phyloP scores from a whole-genome alignment of 2,888 invertebrate species.

The Theretra japonica region DNA sequence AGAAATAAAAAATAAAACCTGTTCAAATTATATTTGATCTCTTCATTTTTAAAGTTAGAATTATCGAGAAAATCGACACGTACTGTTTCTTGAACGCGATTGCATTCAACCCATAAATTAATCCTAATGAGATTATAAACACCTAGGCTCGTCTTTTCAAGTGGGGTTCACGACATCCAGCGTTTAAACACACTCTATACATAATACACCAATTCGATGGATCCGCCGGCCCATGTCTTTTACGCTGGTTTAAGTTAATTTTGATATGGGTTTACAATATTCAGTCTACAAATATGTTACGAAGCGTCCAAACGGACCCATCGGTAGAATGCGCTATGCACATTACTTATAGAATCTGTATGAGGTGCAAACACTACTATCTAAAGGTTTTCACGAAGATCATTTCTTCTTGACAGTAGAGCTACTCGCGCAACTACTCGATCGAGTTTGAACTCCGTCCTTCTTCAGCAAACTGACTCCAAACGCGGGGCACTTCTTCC shows the following conservation, averaged over 20 bases:
- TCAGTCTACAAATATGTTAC: constrained; percentile 43
- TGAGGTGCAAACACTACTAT: constrained; percentile 47
- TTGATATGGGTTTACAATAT: constrained; percentile 71
- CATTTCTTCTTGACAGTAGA: constrained; percentile 82
- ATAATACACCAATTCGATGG: constrained; percentile 24
- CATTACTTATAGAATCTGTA: constrained; percentile 47
- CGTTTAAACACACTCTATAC: constrained; percentile 42
- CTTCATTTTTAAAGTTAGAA: not conserved
- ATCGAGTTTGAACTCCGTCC: constrained; percentile 77
- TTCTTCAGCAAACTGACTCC: constrained; percentile 74
- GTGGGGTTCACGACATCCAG: constrained; percentile 55
- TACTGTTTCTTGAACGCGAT: not conserved
- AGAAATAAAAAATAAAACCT: not conserved
- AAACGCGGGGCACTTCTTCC: constrained; percentile 77
- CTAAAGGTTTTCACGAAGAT: constrained; percentile 59
- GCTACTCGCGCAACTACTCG: constrained; percentile 73
- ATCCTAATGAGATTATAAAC: constrained; percentile 46
- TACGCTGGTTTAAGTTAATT: constrained; percentile 42
- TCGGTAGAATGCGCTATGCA: constrained; percentile 60
- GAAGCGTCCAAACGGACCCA: constrained; percentile 54
- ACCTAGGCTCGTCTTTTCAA: constrained; percentile 54
- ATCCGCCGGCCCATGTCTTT: constrained; percentile 40
- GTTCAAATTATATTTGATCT: not conserved
- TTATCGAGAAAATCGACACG: not conserved
- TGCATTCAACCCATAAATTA: constrained; percentile 15